Evolutionary conservation across 2,113 vertebrate genomes (phyloP), one percentile per base, ranked within the genome.

Genomic region (Orthonyx spaldingii): DNA sequence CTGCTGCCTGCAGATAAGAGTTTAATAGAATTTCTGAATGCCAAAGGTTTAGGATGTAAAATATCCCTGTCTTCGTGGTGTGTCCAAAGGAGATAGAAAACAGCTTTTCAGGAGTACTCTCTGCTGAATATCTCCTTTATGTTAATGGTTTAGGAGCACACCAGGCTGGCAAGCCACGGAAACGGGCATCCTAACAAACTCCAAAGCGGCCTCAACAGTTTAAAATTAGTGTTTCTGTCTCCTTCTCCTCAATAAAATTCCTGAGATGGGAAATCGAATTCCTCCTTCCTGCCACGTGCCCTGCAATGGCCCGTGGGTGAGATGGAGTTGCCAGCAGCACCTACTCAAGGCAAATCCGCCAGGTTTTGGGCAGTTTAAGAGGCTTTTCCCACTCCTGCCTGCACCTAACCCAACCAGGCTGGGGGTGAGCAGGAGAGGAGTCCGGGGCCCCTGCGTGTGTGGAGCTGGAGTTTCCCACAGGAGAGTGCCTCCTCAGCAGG

Each of bases 21-120:
- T 98, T 99, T 98, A 99, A 99, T 99, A 99, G 99, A 99, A 99
- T 99, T 98, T 98, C 98, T 98, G 98, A 99, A 99, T 98, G 98
- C 98, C 98, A 97, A 98, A 99, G 98, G 98, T 98, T 98, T 98
- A 97, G 98, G 98, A 98, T 98, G 98, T 98, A 98, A 98, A 99
- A 98, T 98, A 98, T 98, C 98, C 98, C 97, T 94, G 97, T 97
- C 97, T 98, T 96, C 97, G 57, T 96, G 96, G 98, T 94, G 94
- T 98, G 99, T 98, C 98, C 98, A 98, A 98, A 98, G 97, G 97
- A 98, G 98, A 99, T 98, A 98, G 98, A 98, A 98, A 98, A 96
- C 97, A 96, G 98, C 98, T 99, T 99, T 99, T 98, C 97, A 98
- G 98, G 98, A 97, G 98, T 97, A 96, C 98, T 99, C 98, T 98